phyloP scores from a whole-genome alignment of 2,888 invertebrate genomes.

The Oscheius myriophilus region DNA sequence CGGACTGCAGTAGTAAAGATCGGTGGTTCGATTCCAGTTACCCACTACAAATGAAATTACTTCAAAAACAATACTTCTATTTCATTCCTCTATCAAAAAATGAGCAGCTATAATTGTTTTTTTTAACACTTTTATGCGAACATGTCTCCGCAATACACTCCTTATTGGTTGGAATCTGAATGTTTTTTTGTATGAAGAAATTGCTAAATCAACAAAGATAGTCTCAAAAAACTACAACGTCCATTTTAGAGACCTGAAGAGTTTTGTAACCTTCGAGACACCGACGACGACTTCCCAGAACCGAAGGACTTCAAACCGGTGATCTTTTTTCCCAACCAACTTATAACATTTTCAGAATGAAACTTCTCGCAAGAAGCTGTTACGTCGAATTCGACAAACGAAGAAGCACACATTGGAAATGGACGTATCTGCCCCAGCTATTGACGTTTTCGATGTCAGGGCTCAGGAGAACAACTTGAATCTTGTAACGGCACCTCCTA shows the following conservation, averaged over 20 bases:
- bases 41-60: no score
- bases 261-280: slow-evolving; percentile 2
- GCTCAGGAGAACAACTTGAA: slow-evolving; percentile 28
- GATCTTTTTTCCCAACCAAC: not conserved
- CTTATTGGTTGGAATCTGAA: no score
- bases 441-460: slow-evolving; percentile 54
- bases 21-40: no score
- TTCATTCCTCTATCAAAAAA: no score
- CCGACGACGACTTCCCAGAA: slow-evolving; percentile 2
- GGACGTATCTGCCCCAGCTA: slow-evolving; percentile 49
- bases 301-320: slow-evolving; percentile 15
- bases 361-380: not conserved
- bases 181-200: no score
- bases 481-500: not conserved
- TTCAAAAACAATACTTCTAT: no score
- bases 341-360: not conserved
- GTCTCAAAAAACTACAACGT: no score
- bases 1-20: no score
- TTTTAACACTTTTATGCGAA: no score
- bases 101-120: no score
- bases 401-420: slow-evolving; percentile 37
- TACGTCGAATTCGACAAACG: slow-evolving; percentile 10
- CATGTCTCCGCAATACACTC: no score
- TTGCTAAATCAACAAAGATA: no score
- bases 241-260: slow-evolving; percentile 8